Conservation (phyloP, 64 coral and sea anemone species). For the Pachyseris speciosa region DNA sequence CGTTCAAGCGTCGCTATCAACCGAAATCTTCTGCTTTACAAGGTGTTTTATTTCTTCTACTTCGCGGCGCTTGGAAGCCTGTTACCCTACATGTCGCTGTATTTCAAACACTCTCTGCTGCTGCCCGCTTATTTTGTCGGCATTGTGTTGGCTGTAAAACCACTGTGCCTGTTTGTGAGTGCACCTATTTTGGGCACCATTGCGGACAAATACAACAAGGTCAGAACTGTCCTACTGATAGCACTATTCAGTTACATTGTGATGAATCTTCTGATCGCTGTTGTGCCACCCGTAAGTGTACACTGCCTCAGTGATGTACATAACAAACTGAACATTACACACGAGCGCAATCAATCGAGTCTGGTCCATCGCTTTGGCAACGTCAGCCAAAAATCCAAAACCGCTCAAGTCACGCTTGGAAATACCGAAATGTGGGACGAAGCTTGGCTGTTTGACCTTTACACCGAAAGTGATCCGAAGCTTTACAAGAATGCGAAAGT, state of each 20-base stretch:
- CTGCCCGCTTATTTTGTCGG: conserved; percentile 90
- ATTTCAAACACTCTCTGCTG: conserved; percentile 93
- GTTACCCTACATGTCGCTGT: conserved; percentile 83
- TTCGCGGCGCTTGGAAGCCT: conserved; percentile 87
- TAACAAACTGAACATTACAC: conserved; percentile 68
- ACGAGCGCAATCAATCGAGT: conserved; percentile 19
- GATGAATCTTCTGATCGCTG: conserved; percentile 71
- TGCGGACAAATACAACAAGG: conserved; percentile 94
- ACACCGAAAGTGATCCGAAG: conserved; percentile 72
- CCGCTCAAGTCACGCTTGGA: neutral
- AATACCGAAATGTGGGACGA: conserved; percentile 85
- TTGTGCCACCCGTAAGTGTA: conserved; percentile 83
- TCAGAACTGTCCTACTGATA: conserved; percentile 72
- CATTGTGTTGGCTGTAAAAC: conserved; percentile 81
- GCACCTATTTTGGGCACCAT: conserved; percentile 89
- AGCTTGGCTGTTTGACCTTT: conserved; percentile 87
- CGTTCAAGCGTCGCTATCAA: conserved; percentile 68
- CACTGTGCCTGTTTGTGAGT: conserved; percentile 91
- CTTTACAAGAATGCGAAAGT: conserved; percentile 82
- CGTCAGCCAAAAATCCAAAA: neutral
- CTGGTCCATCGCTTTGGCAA: neutral
- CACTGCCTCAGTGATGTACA: conserved; percentile 84
- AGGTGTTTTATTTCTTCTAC: conserved; percentile 97
- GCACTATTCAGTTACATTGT: conserved; percentile 82
- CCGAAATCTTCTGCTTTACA: conserved; percentile 81